Percentiles rank a stretch among this genome's conserved stretches.
Evolutionary conservation across 2,888 invertebrate species (phyloP).

Genomic region (Tenthredo amoena): DNA sequence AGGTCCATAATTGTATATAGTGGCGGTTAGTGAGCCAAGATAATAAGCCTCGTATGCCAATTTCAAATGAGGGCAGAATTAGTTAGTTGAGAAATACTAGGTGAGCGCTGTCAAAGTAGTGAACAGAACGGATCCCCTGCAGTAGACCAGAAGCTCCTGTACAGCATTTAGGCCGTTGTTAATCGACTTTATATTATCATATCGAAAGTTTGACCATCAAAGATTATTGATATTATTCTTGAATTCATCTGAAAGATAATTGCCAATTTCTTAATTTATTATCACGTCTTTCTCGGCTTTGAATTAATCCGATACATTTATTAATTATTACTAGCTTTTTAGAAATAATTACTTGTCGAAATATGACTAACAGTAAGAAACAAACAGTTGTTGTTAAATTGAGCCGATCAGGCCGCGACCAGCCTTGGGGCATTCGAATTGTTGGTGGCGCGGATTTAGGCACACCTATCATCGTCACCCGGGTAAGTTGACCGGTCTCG

Average conservation of each 20-base stretch:
- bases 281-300: not conserved
- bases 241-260: not conserved
- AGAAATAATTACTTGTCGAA: not conserved
- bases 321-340: not conserved
- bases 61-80: constrained; percentile 75
- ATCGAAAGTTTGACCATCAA: not conserved
- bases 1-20: constrained; percentile 32
- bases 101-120: constrained; percentile 71
- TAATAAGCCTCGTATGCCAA: constrained; percentile 74
- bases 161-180: constrained; percentile 51
- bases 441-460: constrained; percentile 93
- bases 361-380: constrained; percentile 38
- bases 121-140: constrained; percentile 52
- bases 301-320: not conserved
- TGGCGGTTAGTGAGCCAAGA: constrained; percentile 65
- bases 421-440: constrained; percentile 93
- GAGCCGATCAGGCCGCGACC: constrained; percentile 84
- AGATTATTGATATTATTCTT: not conserved
- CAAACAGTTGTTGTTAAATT: constrained; percentile 88
- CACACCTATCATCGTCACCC: constrained; percentile 92
- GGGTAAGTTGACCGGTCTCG: constrained; percentile 83
- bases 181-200: not conserved
- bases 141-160: constrained; percentile 52
- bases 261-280: not conserved
- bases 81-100: constrained; percentile 61